Base-by-base conservation (phyloP, 1,140 invertebrate species). In the Diploscapter pachys region DNA sequence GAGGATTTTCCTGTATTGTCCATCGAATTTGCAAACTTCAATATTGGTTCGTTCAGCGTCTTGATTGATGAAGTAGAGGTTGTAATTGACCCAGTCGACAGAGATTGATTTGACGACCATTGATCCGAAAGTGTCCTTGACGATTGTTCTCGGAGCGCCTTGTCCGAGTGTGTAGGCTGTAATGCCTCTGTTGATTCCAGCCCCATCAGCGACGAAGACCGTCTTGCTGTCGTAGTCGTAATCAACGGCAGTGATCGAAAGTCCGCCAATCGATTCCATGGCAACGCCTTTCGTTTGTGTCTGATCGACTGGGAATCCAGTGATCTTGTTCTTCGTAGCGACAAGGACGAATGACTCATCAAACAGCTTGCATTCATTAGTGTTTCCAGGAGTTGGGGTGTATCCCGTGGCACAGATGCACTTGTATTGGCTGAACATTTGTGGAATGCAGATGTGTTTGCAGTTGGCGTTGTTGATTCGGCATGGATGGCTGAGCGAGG, bases 21-120 rank as follows among this genome's bases (percentile, higher is more conserved):
- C 96, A 85, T 98, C 93, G 4, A 98, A 85, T 89, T 93, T 92
- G 78, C 91, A 92, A 3, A 98, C 94, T 88, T 98, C 96, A 2
- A 98, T 91, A 81, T 95, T 97, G 80, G 97, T 97, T 83, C 98
- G 94, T 85, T 98, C 94, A 0, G 94, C 93, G 85, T 96, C 97
- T 0, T 95, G 93, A 83, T 98, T 98, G 0, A 95, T 95, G 83
- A 98, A 98, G 85, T 99, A 99, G 13, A 99, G 84, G 85, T 98
- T 98, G 6, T 87, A 93, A 57, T 95, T 92, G 4, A 98, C 91
- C 96, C 96, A 98, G 85, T 99, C 96, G 53, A 98, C 90, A 0
- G 95, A 92, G 2, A 99, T 80, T 2, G 95, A 95, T 57, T 93
- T 89, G 67, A 98, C 94, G 49, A 95, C 95, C 84, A 95, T 96